Evolutionary conservation across 1,140 invertebrate genomes (phyloP), one percentile per base, ranked within the genome.

Genomic region (Penaeus vannamei): DNA sequence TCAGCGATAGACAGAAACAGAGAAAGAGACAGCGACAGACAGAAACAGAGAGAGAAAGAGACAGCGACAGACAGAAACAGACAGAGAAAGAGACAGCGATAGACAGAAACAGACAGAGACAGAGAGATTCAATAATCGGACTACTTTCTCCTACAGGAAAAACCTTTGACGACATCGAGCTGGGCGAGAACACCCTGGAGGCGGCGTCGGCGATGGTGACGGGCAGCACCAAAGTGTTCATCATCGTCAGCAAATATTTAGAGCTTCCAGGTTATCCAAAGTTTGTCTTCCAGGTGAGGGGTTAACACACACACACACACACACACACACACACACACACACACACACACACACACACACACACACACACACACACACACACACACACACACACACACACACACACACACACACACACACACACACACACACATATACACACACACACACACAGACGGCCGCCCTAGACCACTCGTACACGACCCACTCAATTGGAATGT

Each of bases 211-310:
- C 12, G 36, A 86, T 86, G 84, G 69, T 86, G 17, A 72, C 76
- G 46, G 84, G 84, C 22, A 86, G 84, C 72, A 86, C 84, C n/a
- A 86, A 86, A 59, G 84, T 86, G 4, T 86, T 86, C 84, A 66
- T 86, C 19, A 26, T 86, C n/a, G 84, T 72, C 53, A 77, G 69
- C n/a, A 22, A 46, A 36, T 29, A 86, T 26, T 29, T 86, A 42
- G 77, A 77, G n/a, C 23, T 69, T 4, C 14, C 36, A 23, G 84
- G 42, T 53, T 22, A 61, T 26, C 84, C 84, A 53, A 86, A 79
- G 69, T 77, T 60, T 29, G 29, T 86, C 69, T 86, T 69, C 84
- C 84, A 86, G 84, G 84, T 84, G 19, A 62, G 80, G 36, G 46
- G 29, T 32, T 32, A 66, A 26, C 8, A 42, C 8, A 42, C 8